phyloP scores from a whole-genome alignment of 2,888 invertebrate species.

The Trisateles emortualis region DNA sequence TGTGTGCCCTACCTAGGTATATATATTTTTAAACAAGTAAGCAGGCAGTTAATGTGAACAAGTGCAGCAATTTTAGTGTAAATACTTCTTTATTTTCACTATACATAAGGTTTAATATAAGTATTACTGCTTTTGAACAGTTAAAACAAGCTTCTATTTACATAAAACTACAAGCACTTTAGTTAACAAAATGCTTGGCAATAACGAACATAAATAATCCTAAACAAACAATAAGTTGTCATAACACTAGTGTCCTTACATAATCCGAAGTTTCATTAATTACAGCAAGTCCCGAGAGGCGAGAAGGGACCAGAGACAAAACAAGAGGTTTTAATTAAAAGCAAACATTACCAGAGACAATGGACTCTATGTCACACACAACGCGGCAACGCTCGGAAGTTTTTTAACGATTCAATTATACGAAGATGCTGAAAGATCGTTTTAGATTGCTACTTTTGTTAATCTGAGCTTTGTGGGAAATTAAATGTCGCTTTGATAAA shows the following conservation, averaged over 20 bases:
- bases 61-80: no score
- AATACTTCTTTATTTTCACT: no score
- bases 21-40: no score
- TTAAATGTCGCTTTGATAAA: background rate
- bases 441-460: slow-evolving; percentile 13
- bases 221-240: slow-evolving; percentile 40
- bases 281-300: slow-evolving; percentile 16
- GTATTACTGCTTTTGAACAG: background rate
- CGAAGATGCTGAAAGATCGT: slow-evolving; percentile 13
- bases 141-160: no score
- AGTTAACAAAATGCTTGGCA: slow-evolving; percentile 7
- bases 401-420: slow-evolving; percentile 47
- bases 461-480: background rate
- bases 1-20: no score
- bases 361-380: slow-evolving; percentile 38
- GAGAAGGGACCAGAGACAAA: slow-evolving; percentile 19
- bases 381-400: slow-evolving; percentile 17
- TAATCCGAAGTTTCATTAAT: slow-evolving; percentile 46
- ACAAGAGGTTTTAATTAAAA: slow-evolving; percentile 66
- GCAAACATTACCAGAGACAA: slow-evolving; percentile 57
- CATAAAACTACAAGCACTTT: background rate
- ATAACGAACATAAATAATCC: slow-evolving; percentile 15
- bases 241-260: slow-evolving; percentile 35
- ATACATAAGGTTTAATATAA: no score
- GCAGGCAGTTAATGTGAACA: no score